Percentiles rank a stretch among this genome's conserved stretches.
Conservation (phyloP, 2,797 vertebrate genomes). For the Nyctalus aviator region DNA sequence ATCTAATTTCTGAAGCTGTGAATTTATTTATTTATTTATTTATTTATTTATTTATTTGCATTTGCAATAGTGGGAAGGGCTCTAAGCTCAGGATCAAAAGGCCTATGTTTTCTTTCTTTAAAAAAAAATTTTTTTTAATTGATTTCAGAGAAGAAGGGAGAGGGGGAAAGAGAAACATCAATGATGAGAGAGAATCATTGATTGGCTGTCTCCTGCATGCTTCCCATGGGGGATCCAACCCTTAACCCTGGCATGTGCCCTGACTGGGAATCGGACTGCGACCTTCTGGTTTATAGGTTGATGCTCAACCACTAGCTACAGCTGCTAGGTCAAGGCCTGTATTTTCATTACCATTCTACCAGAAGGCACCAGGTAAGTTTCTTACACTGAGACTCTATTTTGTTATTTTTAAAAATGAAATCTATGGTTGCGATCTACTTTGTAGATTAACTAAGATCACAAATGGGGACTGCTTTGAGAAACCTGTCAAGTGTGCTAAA, state of each 20-base stretch:
- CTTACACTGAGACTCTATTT: not conserved
- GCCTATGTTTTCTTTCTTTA: not conserved
- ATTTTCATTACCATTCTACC: not conserved
- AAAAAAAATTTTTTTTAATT: no score
- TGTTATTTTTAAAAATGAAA: conserved; percentile 35
- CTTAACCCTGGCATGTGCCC: no score
- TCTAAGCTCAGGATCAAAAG: not conserved
- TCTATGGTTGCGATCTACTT: not conserved
- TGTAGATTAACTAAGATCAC: not conserved
- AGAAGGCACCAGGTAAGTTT: not conserved
- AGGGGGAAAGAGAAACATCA: no score
- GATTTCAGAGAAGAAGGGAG: no score
- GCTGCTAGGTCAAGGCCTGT: not conserved
- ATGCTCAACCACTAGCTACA: no score
- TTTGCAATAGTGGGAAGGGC: not conserved
- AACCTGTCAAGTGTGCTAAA: not conserved
- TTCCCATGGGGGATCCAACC: no score
- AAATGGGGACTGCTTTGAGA: conserved; percentile 17
- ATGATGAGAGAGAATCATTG: no score
- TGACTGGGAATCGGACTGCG: no score
- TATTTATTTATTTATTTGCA: not conserved
- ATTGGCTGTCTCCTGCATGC: no score
- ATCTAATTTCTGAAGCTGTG: not conserved
- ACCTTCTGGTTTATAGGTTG: no score
- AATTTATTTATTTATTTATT: no score